Conservation (phyloP, 2,797 vertebrate species). For the Sebastes goodei region DNA sequence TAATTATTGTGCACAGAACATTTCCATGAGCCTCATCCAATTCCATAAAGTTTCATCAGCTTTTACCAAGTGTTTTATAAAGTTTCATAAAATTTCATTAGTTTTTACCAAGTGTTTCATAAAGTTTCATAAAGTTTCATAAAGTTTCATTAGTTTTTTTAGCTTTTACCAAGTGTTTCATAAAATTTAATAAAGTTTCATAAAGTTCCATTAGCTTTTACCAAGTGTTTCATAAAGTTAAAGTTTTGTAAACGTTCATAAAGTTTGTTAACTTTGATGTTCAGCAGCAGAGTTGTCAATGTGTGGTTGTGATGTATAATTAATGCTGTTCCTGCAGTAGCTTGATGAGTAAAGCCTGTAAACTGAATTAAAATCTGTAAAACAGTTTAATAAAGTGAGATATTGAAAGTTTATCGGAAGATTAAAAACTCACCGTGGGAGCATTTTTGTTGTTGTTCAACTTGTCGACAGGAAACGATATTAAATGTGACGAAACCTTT, state of each 20-base stretch:
- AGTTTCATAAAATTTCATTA: too few relatives aligned
- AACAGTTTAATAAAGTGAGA: neutral
- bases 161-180: neutral
- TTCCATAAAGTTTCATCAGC: neutral
- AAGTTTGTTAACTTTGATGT: neutral
- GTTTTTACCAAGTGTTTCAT: too few relatives aligned
- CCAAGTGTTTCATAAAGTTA: too few relatives aligned
- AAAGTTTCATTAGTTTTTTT: too few relatives aligned
- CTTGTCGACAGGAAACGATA: neutral
- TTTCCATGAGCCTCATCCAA: neutral
- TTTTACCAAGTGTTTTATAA: too few relatives aligned
- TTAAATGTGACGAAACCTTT: neutral
- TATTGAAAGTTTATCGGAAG: neutral
- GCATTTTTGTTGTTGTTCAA: constrained; percentile 40
- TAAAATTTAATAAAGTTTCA: neutral
- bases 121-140: neutral
- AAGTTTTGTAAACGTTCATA: neutral
- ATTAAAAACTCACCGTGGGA: constrained; percentile 48
- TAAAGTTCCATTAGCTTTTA: neutral
- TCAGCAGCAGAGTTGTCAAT: neutral
- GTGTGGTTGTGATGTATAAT: neutral
- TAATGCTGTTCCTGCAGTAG: neutral
- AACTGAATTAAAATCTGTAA: neutral
- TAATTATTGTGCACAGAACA: neutral
- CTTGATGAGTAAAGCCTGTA: too few relatives aligned